These are phyloP conservation scores for Melanostoma mellinum DNA, from an alignment of 2,888 invertebrate genomes.

Conservation along the genomic window DNA sequence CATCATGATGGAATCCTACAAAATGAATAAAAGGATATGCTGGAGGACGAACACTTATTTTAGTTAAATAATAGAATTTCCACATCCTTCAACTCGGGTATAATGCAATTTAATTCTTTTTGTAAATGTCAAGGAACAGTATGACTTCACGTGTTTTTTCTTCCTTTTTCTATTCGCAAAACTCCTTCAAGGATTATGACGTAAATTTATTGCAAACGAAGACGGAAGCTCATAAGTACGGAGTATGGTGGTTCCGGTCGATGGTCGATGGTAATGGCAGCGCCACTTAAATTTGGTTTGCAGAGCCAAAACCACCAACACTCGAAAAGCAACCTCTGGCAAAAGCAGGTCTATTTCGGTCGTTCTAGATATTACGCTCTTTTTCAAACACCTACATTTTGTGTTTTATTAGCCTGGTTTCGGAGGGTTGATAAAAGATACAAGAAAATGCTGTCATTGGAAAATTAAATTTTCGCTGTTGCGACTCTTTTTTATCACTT, in stretches of 20 bases:
- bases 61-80: conserved; percentile 63
- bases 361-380: conserved; percentile 6
- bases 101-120: conserved; percentile 60
- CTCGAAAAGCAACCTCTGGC: neutral
- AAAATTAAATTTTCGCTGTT: conserved; percentile 41
- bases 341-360: conserved; percentile 4
- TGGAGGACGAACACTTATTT: conserved; percentile 37
- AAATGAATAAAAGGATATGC: conserved; percentile 33
- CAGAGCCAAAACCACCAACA: conserved; percentile 16
- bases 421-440: neutral
- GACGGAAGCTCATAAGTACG: conserved; percentile 37
- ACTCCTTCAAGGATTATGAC: conserved; percentile 37
- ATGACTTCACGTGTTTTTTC: conserved; percentile 19
- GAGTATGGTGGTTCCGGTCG: conserved; percentile 2
- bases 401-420: conserved; percentile 43
- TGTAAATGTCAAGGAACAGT: conserved; percentile 64
- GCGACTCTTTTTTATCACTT: conserved; percentile 19
- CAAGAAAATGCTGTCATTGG: conserved; percentile 29
- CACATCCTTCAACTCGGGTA: conserved; percentile 53
- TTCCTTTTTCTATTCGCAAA: conserved; percentile 1
- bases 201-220: conserved; percentile 54
- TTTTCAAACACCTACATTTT: conserved; percentile 29
- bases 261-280: conserved; percentile 24
- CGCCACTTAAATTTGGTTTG: conserved; percentile 43
- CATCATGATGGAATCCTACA: conserved; percentile 42